Evolutionary conservation across 2,113 vertebrate species (phyloP), one percentile per base, ranked within the genome.

Genomic region (Rhinichthys klamathensis): DNA sequence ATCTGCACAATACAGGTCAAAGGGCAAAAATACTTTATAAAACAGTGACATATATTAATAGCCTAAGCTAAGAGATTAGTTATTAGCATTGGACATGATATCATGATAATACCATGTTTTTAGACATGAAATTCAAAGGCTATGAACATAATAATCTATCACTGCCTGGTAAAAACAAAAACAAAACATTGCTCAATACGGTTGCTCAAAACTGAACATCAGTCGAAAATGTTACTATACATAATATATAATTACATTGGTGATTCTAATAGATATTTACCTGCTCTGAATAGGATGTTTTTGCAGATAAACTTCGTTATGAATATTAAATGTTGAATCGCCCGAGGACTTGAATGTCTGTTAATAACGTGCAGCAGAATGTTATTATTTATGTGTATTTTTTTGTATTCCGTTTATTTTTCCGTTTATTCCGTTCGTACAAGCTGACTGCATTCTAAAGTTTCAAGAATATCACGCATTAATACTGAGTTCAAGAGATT

Each of bases 361-460:
- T 76, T 76, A 51, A 54, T 54, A 30, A 54, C 73, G 73, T 76
- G 74, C 74, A 32, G 30, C 13, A 21, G 74, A 76, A 76, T 32
- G 46, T 51, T 76, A 49, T 51, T 75, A 16, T 27, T 75, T 46
- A 0, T 32, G 54, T 51, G 8, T 51, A 9, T 76, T 10, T 18
- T 30, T 56, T 21, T 56, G 6, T 21, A 21, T 18, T 54, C 16
- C 4, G 51, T 54, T 18, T 18, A 54, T 56, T 56, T n/a, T 51
- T 54, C 15, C 7, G n/a, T 75, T 27, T 75, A 38, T 69, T 38
- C 18, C 32, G 18, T 69, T 69, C 16, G 1, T 3, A 21, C 7
- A 32, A 18, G 16, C 32, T 69, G 16, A 8, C 8, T 23, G 72
- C 23, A 15, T 74, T 49, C 72, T n/a, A 44, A 72, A 12, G 3